Percentiles rank a stretch among this genome's conserved stretches.
phyloP scores from a whole-genome alignment of 2,888 invertebrate genomes.

The Hypena proboscidalis region DNA sequence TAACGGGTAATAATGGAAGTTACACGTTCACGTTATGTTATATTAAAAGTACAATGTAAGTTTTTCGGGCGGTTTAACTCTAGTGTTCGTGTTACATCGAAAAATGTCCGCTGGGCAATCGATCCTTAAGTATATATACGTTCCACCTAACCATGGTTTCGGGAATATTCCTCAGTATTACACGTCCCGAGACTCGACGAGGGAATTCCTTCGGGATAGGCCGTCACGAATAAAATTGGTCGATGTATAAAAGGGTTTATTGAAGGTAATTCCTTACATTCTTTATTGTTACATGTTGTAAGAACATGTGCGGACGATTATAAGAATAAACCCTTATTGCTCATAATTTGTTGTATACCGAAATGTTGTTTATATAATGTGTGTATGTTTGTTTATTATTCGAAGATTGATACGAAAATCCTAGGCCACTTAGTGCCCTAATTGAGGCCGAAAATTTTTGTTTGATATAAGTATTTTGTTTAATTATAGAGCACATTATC shows the following conservation, averaged over 20 bases:
- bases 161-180: conserved; percentile 13
- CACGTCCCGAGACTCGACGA: conserved; percentile 8
- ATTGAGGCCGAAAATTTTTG: too few relatives aligned
- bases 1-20: too few relatives aligned
- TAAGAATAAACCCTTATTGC: not conserved
- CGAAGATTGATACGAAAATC: too few relatives aligned
- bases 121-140: not conserved
- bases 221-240: conserved; percentile 20
- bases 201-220: conserved; percentile 11
- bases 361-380: too few relatives aligned
- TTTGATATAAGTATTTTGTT: too few relatives aligned
- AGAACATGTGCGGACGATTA: not conserved
- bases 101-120: not conserved
- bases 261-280: conserved; percentile 10
- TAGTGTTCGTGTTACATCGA: too few relatives aligned
- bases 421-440: too few relatives aligned
- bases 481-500: too few relatives aligned
- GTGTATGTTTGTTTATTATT: too few relatives aligned
- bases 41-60: too few relatives aligned
- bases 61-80: too few relatives aligned
- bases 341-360: not conserved
- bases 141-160: conserved; percentile 5
- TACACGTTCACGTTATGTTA: too few relatives aligned
- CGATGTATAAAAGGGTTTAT: conserved; percentile 21
- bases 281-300: conserved; percentile 16